A percentile compares a stretch with the other conserved stretches of the same genome.
These are phyloP conservation scores for Ectemnius cavifrons DNA, from an alignment of 2,888 invertebrate genomes.

Conservation along the genomic window DNA sequence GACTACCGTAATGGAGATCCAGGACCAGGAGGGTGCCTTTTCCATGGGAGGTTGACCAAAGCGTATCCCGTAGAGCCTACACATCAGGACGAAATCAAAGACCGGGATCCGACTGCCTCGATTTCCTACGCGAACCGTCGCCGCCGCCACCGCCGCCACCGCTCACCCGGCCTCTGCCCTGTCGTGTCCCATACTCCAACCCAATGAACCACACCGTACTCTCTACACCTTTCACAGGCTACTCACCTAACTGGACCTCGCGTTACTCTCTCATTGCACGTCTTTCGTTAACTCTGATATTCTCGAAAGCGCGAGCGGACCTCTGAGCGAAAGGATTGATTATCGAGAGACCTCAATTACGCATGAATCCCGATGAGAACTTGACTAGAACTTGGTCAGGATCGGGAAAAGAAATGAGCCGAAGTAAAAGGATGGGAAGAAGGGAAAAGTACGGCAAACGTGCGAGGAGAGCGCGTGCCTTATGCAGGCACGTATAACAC, in stretches of 20 bases:
- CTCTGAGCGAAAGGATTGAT: no score
- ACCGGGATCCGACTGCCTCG: conserved; percentile 56
- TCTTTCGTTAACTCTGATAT: no score
- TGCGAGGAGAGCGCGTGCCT: conserved; percentile 28
- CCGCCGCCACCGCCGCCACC: not conserved
- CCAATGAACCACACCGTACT: no score
- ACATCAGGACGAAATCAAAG: conserved; percentile 70
- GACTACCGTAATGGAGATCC: conserved; percentile 77
- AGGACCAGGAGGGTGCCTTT: conserved; percentile 72
- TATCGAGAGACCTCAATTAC: no score
- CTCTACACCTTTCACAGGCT: no score
- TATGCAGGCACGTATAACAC: conserved; percentile 61
- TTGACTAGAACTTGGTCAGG: conserved; percentile 14
- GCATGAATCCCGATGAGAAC: conserved; percentile 11
- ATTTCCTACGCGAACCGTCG: conserved; percentile 1
- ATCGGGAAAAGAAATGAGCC: conserved; percentile 14
- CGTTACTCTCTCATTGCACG: no score
- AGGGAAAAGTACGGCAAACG: not conserved
- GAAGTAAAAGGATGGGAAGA: no score
- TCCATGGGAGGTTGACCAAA: conserved; percentile 71
- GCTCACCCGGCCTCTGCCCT: conserved; percentile 15
- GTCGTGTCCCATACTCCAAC: not conserved
- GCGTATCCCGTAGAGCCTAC: conserved; percentile 65
- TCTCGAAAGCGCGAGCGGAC: not conserved
- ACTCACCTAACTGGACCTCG: no score